These are phyloP conservation scores for Harpalus rufipes DNA, from an alignment of 2,888 invertebrate genomes.

Conservation along the genomic window DNA sequence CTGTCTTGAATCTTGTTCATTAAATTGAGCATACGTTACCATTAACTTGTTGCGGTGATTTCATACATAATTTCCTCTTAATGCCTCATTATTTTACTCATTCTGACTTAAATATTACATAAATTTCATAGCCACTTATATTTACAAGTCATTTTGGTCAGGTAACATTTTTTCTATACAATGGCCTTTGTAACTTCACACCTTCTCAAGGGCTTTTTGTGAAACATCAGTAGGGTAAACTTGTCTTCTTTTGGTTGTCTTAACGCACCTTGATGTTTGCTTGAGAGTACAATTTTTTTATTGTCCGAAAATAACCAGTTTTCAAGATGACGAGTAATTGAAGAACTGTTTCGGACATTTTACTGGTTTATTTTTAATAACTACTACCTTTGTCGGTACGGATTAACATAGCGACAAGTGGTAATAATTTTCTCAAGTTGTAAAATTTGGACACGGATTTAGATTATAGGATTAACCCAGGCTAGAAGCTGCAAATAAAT, in stretches of 20 bases:
- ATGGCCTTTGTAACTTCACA: constrained; percentile 29
- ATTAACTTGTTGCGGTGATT: constrained; percentile 41
- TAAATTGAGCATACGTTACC: constrained; percentile 35
- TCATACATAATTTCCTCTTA: constrained; percentile 41
- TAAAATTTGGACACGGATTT: constrained; percentile 38
- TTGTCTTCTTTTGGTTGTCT: not conserved
- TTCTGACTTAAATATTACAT: constrained; percentile 12
- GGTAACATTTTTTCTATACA: constrained; percentile 22
- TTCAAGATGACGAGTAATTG: not conserved
- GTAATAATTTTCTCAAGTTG: constrained; percentile 25
- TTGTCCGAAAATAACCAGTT: not conserved
- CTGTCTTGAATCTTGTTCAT: constrained; percentile 17
- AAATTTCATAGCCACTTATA: not conserved
- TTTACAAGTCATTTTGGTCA: constrained; percentile 9
- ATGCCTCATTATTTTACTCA: constrained; percentile 48
- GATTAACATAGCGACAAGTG: constrained; percentile 38
- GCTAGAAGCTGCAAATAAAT: constrained; percentile 20
- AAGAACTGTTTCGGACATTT: not conserved
- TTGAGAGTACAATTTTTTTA: not conserved
- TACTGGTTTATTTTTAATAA: not conserved
- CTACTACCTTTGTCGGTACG: constrained; percentile 28
- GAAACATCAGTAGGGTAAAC: constrained; percentile 4
- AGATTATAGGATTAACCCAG: constrained; percentile 21
- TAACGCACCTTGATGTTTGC: not conserved
- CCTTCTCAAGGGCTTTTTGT: constrained; percentile 24